Conservation (phyloP, 1,140 invertebrate genomes). For the Hyphantria cunea region DNA sequence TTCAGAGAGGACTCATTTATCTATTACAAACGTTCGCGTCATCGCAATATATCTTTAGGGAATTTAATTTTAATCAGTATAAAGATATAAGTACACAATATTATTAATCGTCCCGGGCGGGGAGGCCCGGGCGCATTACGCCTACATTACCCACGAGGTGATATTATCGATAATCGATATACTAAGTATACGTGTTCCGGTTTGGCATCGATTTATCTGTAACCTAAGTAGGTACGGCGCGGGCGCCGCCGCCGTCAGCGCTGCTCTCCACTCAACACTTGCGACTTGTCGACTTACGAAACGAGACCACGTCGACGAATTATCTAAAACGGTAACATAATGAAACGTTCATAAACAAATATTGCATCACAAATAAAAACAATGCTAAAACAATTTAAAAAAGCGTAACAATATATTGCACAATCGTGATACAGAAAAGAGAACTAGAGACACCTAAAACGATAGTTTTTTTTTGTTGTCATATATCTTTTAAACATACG, state of each 20-base stretch:
- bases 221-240: slow-evolving; percentile 58
- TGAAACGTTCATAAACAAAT: slow-evolving; percentile 39
- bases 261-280: slow-evolving; percentile 29
- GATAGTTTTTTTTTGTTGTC: slow-evolving; percentile 38
- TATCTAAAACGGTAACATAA: slow-evolving; percentile 57
- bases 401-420: slow-evolving; percentile 79
- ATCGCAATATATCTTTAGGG: slow-evolving; percentile 70
- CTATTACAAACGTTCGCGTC: slow-evolving; percentile 72
- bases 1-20: slow-evolving; percentile 76
- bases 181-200: slow-evolving; percentile 76
- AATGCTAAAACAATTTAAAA: slow-evolving; percentile 64
- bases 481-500: slow-evolving; percentile 53
- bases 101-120: slow-evolving; percentile 57
- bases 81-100: slow-evolving; percentile 77
- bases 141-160: slow-evolving; percentile 74
- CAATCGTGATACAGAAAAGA: slow-evolving; percentile 57
- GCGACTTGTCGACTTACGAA: slow-evolving; percentile 38
- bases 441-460: slow-evolving; percentile 65
- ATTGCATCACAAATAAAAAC: slow-evolving; percentile 53
- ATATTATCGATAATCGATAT: slow-evolving; percentile 75
- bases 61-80: slow-evolving; percentile 76
- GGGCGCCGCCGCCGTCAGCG: slow-evolving; percentile 43
- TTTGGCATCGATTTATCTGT: slow-evolving; percentile 78
- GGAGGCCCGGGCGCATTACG: slow-evolving; percentile 54
- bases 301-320: slow-evolving; percentile 57